phyloP scores from a whole-genome alignment of 2,888 invertebrate species.

The Synanthedon tipuliformis region DNA sequence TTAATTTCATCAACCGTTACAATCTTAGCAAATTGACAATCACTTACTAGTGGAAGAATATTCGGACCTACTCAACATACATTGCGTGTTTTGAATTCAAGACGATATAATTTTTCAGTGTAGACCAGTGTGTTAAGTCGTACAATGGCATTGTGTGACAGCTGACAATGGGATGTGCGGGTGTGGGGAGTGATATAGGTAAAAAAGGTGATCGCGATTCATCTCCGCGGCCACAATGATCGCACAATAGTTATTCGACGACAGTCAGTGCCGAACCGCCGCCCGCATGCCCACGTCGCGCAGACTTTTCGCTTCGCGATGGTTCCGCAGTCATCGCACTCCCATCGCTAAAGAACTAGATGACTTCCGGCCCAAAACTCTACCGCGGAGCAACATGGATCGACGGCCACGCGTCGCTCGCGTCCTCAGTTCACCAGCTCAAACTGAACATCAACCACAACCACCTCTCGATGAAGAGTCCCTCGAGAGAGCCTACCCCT shows the following conservation, averaged over 20 bases:
- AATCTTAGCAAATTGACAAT: background rate
- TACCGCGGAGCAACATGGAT: conserved; percentile 32
- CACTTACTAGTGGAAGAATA: background rate
- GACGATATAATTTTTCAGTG: background rate
- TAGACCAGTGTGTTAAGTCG: background rate
- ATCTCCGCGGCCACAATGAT: conserved; percentile 33
- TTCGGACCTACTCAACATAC: background rate
- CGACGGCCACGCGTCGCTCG: conserved; percentile 37
- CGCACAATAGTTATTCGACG: conserved; percentile 28
- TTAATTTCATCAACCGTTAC: background rate
- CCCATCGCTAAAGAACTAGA: conserved; percentile 33
- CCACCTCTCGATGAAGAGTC: conserved; percentile 49
- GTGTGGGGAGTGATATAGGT: background rate
- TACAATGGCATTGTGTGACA: background rate
- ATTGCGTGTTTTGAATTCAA: background rate
- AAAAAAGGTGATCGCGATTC: conserved; percentile 40
- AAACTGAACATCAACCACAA: conserved; percentile 20
- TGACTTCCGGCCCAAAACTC: conserved; percentile 22
- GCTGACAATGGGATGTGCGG: background rate
- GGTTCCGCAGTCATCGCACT: conserved; percentile 36
- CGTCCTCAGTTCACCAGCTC: conserved; percentile 28
- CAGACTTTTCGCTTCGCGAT: conserved; percentile 51
- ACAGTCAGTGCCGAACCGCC: conserved; percentile 29
- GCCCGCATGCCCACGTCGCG: conserved; percentile 50
- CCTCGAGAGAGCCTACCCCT: conserved; percentile 76